Base-by-base conservation (phyloP, 2,888 invertebrate species). In the Drosophila macrospina region DNA sequence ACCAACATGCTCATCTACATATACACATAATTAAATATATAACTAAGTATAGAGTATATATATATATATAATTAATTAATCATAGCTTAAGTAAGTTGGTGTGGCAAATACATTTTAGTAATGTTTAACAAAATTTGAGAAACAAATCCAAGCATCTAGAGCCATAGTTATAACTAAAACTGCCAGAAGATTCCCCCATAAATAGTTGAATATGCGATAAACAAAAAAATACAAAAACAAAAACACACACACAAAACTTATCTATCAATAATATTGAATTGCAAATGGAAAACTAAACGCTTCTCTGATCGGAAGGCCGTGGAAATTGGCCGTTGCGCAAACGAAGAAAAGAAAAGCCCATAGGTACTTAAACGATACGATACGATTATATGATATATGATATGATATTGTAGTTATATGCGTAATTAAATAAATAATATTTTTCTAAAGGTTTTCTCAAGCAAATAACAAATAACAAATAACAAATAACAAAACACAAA, bases 361-460 rank as follows among this genome's bases (percentile, higher is more conserved):
- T 41, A 57, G 55, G 30, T 57, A 59, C 52, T 52, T 51, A 61
- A n/a, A n/a, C n/a, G n/a, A n/a, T n/a, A n/a, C n/a, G n/a, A n/a
- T 36, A 66, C 42, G 28, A 62, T 71, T 52, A 54, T 57, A 47
- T 15, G 15, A 52, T n/a, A n/a, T n/a, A n/a, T n/a, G n/a, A n/a
- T n/a, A n/a, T 62, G 57, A 45, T 47, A 59, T 11, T 60, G 55
- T 61, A 61, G 36, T 15, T 56, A 56, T 64, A 64, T 70, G 45
- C 66, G 52, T 74, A 60, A 76, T 71, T 76, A 65, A 62, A 72
- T 44, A 20, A 79, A 54, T 41, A 76, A 86, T 83, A 83, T 83
- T 83, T 83, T 83, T 86, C 83, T 86, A 83, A 84, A 68, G 52
- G 67, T 81, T 86, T 81, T 86, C 82, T 75, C 76, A 73, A 51